phyloP scores from a whole-genome alignment of 2,888 invertebrate species.

The Agrochola macilenta region DNA sequence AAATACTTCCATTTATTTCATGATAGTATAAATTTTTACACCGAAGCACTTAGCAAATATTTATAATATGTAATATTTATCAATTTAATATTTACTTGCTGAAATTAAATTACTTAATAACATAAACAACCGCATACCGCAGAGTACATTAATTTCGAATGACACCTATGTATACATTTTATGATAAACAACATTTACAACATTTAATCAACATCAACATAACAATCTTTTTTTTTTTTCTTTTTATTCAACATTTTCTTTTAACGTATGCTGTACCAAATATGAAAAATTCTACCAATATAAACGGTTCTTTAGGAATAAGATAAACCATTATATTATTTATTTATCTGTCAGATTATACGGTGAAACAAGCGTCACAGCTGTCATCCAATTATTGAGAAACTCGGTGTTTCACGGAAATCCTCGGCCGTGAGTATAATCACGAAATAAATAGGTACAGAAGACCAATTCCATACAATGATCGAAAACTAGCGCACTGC shows the following conservation, averaged over 20 bases:
- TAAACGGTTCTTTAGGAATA: not conserved
- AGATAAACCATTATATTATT: conserved; percentile 25
- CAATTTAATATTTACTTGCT: not conserved
- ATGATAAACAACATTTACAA: conserved; percentile 30
- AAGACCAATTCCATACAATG: not conserved
- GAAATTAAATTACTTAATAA: conserved; percentile 4
- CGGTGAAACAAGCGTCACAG: conserved; percentile 42
- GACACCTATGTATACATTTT: not conserved
- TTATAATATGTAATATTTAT: not conserved
- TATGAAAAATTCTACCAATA: not conserved
- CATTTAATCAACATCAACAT: too few relatives aligned
- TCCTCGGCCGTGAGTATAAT: not conserved
- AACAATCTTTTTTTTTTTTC: too few relatives aligned
- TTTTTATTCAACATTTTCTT: too few relatives aligned
- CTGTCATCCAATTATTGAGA: conserved; percentile 41
- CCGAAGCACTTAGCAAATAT: not conserved
- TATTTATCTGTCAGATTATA: conserved; percentile 33
- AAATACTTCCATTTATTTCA: not conserved
- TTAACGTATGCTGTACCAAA: not conserved
- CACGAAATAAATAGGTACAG: not conserved
- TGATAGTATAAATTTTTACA: not conserved
- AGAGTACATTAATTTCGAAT: not conserved
- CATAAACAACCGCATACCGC: conserved; percentile 1
- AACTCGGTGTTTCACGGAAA: conserved; percentile 53
- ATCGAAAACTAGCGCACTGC: too few relatives aligned